These are phyloP conservation scores for Oncorhynchus kisutch DNA, from an alignment of 2,113 vertebrate genomes.

Conservation along the genomic window DNA sequence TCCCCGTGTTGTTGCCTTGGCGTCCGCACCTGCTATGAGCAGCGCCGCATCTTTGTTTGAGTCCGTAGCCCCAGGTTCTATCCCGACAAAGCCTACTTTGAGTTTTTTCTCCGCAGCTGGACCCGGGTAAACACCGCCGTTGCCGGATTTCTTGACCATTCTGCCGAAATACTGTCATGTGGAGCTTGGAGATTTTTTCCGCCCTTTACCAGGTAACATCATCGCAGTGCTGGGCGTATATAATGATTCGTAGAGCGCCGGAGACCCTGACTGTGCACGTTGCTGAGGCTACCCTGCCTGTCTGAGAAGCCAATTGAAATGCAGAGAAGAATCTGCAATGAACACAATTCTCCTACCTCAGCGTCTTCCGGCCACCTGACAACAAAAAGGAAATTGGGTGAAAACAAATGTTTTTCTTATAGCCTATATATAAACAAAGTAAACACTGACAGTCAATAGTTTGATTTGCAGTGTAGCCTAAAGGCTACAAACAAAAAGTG, in stretches of 20 bases:
- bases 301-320: constrained; percentile 40
- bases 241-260: constrained; percentile 7
- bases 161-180: constrained; percentile 47
- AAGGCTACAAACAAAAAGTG: too few species aligned
- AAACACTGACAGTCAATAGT: too few species aligned
- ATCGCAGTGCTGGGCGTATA: constrained; percentile 34
- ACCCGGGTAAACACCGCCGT: constrained; percentile 91
- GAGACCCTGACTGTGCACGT: constrained; percentile 16
- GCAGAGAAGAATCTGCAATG: constrained; percentile 29
- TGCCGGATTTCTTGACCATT: constrained; percentile 95
- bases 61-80: constrained; percentile 87
- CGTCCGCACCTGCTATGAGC: constrained; percentile 82
- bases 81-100: constrained; percentile 95
- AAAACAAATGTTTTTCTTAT: too few species aligned
- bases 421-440: too few species aligned
- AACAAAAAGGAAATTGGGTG: neutral
- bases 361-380: constrained; percentile 45
- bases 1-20: constrained; percentile 78
- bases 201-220: constrained; percentile 43
- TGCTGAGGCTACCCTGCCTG: constrained; percentile 9
- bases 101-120: constrained; percentile 90
- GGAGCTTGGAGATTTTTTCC: constrained; percentile 36
- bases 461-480: too few species aligned
- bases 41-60: constrained; percentile 89
- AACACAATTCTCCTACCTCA: constrained; percentile 14